phyloP scores from a whole-genome alignment of 2,888 invertebrate species.

The Eueremaeus valkanovi region DNA sequence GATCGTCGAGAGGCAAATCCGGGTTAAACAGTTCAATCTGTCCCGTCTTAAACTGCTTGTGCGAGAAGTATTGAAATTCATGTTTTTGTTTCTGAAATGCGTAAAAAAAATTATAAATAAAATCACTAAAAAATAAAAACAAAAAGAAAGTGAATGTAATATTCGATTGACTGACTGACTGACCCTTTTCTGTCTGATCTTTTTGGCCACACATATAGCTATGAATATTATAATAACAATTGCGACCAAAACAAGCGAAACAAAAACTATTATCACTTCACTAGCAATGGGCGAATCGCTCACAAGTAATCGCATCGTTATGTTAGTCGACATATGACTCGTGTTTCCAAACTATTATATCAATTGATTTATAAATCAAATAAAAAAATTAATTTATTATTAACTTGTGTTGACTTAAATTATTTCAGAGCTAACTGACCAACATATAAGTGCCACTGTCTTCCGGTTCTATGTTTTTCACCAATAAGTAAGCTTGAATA shows the following conservation, averaged over 20 bases:
- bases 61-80: conserved; percentile 45
- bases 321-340: conserved; percentile 33
- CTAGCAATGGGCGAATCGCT: conserved; percentile 52
- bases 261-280: conserved; percentile 28
- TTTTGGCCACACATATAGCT: conserved; percentile 41
- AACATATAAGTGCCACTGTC: conserved; percentile 63
- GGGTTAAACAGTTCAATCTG: conserved; percentile 58
- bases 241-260: conserved; percentile 38
- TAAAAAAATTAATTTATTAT: too few relatives aligned
- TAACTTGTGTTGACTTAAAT: too few relatives aligned
- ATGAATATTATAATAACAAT: conserved; percentile 41
- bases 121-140: neutral
- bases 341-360: conserved; percentile 30
- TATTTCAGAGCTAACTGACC: conserved; percentile 50
- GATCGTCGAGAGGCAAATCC: conserved; percentile 81
- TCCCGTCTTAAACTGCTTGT: conserved; percentile 61
- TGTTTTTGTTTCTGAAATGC: conserved; percentile 43
- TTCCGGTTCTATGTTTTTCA: conserved; percentile 56
- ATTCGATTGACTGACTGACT: neutral
- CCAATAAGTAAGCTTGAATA: conserved; percentile 52
- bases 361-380: conserved; percentile 25
- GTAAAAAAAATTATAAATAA: neutral
- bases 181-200: conserved; percentile 39
- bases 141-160: too few relatives aligned
- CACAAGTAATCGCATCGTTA: conserved; percentile 57